phyloP scores from a whole-genome alignment of 2,113 vertebrate species.

The Aplodontia rufa region DNA sequence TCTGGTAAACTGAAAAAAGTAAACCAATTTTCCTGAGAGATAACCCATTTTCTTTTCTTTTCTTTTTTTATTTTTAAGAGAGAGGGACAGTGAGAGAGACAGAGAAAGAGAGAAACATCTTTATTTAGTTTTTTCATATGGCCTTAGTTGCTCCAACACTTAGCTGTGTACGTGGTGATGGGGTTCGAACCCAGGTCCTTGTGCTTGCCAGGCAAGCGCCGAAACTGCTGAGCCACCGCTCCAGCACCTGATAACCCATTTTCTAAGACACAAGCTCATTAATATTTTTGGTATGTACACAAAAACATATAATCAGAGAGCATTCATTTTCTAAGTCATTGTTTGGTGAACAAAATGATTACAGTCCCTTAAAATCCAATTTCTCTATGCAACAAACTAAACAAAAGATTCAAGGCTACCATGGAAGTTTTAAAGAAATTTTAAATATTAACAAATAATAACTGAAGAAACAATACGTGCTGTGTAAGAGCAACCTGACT shows the following conservation, averaged over 20 bases:
- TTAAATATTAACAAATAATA: not conserved
- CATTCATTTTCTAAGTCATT: not conserved
- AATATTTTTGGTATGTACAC: not conserved
- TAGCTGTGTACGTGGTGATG: too few relatives aligned
- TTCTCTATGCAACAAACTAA: not conserved
- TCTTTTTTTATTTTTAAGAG: too few relatives aligned
- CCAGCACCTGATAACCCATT: not conserved
- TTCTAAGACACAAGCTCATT: not conserved
- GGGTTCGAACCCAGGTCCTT: too few relatives aligned
- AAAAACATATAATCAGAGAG: not conserved
- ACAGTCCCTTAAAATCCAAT: not conserved
- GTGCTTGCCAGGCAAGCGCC: too few relatives aligned
- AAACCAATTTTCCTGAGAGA: not conserved
- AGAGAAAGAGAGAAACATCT: too few relatives aligned
- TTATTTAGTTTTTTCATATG: too few relatives aligned
- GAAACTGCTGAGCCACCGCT: too few relatives aligned
- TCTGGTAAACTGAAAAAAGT: not conserved
- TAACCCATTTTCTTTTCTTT: not conserved
- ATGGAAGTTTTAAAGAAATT: not conserved
- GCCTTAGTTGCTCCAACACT: too few relatives aligned
- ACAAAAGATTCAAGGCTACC: not conserved
- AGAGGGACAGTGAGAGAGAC: too few relatives aligned
- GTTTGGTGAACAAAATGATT: not conserved
- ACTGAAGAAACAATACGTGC: not conserved
- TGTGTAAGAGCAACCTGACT: too few relatives aligned